phyloP scores from a whole-genome alignment of 1,140 invertebrate genomes.

The Drosophila leontia region DNA sequence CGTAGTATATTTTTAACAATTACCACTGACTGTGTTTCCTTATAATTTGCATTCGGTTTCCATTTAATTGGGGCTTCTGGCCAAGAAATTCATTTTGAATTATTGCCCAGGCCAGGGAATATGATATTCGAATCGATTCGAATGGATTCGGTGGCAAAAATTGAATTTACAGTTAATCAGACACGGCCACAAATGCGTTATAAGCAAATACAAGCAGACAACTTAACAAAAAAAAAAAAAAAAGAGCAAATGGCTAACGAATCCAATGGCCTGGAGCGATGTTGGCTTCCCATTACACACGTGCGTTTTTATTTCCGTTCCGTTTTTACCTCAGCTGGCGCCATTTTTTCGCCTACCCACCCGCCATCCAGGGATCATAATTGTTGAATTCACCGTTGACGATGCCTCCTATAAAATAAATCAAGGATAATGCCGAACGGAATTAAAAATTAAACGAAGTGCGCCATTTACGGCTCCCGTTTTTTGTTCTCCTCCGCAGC shows the following conservation, averaged over 20 bases:
- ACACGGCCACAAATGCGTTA: constrained; percentile 80
- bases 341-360: not conserved
- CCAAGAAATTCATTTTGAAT: not conserved
- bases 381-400: constrained; percentile 72
- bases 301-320: constrained; percentile 29
- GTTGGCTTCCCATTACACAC: constrained; percentile 44
- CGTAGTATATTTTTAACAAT: not conserved
- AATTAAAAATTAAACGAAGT: constrained; percentile 84
- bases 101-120: constrained; percentile 5
- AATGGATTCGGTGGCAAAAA: constrained; percentile 43
- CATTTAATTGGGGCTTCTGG: constrained; percentile 1
- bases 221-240: constrained; percentile 19
- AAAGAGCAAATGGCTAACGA: constrained; percentile 67
- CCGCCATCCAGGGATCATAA: constrained; percentile 61
- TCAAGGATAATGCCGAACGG: constrained; percentile 79
- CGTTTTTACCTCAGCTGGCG: constrained; percentile 14
- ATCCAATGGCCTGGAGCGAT: constrained; percentile 32
- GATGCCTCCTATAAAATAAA: constrained; percentile 75
- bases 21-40: not conserved
- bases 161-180: constrained; percentile 82
- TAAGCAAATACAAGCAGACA: constrained; percentile 68
- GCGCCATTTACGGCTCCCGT: constrained; percentile 70
- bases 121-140: constrained; percentile 12
- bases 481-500: constrained; percentile 12
- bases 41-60: not conserved